phyloP scores from a whole-genome alignment of 2,888 invertebrate species.

The Ischnus inquisitorius region DNA sequence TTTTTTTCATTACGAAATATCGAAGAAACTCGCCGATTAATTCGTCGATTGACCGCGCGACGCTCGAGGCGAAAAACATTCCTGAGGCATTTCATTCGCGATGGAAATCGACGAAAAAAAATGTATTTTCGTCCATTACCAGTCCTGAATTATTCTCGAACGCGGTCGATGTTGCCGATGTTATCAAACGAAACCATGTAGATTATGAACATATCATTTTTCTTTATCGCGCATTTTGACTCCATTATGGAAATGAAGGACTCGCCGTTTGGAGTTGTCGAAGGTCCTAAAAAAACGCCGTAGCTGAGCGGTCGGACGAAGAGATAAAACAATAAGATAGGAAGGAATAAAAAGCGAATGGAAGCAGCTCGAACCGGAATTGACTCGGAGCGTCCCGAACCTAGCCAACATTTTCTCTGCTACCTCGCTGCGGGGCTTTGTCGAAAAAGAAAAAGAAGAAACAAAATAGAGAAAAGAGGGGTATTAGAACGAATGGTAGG shows the following conservation, averaged over 20 bases:
- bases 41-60: too few relatives aligned
- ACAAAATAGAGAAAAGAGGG: neutral
- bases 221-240: neutral
- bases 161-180: neutral
- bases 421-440: neutral
- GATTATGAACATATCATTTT: neutral
- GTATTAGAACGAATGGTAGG: neutral
- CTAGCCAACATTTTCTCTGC: constrained; percentile 24
- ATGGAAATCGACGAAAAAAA: neutral
- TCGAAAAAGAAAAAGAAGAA: neutral
- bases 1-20: too few relatives aligned
- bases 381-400: constrained; percentile 30
- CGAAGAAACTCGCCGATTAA: too few relatives aligned
- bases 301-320: neutral
- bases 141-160: neutral
- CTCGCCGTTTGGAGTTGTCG: neutral
- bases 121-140: neutral
- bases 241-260: neutral
- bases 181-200: neutral
- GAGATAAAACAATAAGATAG: neutral
- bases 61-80: neutral
- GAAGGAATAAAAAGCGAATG: neutral
- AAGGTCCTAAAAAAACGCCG: neutral
- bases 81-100: neutral
- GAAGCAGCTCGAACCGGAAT: neutral